A percentile compares a stretch with the other conserved stretches of the same genome.
Evolutionary conservation across 1,140 invertebrate genomes (phyloP).

Genomic region (Delia radicum): DNA sequence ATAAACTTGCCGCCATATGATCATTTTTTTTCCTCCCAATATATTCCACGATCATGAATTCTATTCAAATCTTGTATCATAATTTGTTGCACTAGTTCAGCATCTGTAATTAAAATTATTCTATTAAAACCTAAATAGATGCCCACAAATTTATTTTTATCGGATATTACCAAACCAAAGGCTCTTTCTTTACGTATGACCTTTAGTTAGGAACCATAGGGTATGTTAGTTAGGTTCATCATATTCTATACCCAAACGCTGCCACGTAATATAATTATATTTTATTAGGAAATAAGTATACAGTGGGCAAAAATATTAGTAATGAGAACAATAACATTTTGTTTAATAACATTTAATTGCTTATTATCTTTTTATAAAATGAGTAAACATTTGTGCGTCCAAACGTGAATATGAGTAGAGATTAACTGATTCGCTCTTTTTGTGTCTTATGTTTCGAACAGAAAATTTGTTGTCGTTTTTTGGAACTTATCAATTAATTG

Average conservation of each 20-base stretch:
- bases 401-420: no score
- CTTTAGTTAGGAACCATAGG: slow-evolving; percentile 37
- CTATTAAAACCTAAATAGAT: slow-evolving; percentile 47
- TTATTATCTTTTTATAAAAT: neutral
- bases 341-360: neutral
- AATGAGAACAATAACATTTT: neutral
- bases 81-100: slow-evolving; percentile 53
- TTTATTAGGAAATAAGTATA: slow-evolving; percentile 25
- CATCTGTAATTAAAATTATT: slow-evolving; percentile 56
- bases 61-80: slow-evolving; percentile 55
- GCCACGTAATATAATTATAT: slow-evolving; percentile 39
- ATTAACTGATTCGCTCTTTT: no score
- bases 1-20: slow-evolving; percentile 53
- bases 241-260: slow-evolving; percentile 34
- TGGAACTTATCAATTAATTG: no score
- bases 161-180: slow-evolving; percentile 36
- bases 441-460: no score
- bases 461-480: no score
- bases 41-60: slow-evolving; percentile 54
- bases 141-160: slow-evolving; percentile 38
- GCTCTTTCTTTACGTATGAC: slow-evolving; percentile 32
- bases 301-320: neutral
- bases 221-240: slow-evolving; percentile 37
- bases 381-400: neutral
- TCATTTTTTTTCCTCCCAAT: slow-evolving; percentile 49